Base-by-base conservation (phyloP, 2,888 invertebrate species). In the Lycocerus yunnanus region DNA sequence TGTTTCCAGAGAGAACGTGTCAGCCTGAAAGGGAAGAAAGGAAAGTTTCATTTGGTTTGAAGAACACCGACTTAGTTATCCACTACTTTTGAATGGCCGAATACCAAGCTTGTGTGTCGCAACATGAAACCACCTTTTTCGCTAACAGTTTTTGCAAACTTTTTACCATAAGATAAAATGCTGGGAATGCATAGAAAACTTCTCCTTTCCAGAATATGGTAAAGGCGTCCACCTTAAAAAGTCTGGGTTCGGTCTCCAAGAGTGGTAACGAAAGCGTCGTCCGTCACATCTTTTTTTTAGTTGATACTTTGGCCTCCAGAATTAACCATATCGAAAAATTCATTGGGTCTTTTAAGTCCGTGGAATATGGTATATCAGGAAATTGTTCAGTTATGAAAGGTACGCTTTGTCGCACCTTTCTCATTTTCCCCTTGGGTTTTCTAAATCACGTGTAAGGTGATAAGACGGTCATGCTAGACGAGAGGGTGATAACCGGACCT, bases 71-170 rank as follows among this genome's bases (percentile, higher is more conserved):
- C n/a, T 65, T n/a, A 8, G 20, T 18, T 16, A 18, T 20, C 21
- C 16, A 65, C n/a, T 20, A 18, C 21, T 11, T 3, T 16, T 16
- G 59, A 68, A 82, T 83, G 8, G 83, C 8, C 5, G 83, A 82
- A 68, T 77, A 84, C 84, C 82, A 84, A 0, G 82, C 79, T 71
- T 84, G 83, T 4, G 76, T 74, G 77, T 75, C 11, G 8, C 27
- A 27, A 82, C 80, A 20, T n/a, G 81, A 83, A 10, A 83, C 82
- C 2, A 84, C 81, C 14, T 66, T 76, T 78, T 20, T 85, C 82
- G 3, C 59, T 27, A 15, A 77, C 77, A 27, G 85, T 83, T 75
- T 85, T 84, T 67, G 69, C n/a, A 85, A 16, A 0, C 76, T 9
- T 27, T 27, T 27, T 43, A 79, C 61, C 16, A 84, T 77, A 6